A percentile compares a stretch with the other conserved stretches of the same genome.
Evolutionary conservation across 2,797 vertebrate species (phyloP).

Genomic region (Calcarius lapponicus): DNA sequence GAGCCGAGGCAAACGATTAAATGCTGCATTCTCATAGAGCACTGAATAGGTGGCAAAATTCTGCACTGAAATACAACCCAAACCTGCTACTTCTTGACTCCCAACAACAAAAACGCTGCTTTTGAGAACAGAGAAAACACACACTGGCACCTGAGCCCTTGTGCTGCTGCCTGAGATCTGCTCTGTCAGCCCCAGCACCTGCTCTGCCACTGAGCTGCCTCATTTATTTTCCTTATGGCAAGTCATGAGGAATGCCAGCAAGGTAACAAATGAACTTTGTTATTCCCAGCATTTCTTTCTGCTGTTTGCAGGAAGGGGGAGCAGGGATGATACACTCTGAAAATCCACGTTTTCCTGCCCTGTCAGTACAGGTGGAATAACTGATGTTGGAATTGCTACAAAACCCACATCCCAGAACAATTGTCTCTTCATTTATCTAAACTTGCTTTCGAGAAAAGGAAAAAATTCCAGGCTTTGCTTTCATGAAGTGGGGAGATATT

Average conservation of each 20-base stretch:
- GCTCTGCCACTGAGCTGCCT: background rate
- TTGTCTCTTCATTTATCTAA: background rate
- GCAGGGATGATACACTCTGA: background rate
- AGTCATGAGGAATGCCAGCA: background rate
- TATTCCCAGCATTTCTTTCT: background rate
- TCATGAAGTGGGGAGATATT: background rate
- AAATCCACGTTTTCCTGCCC: background rate
- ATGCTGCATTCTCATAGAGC: background rate
- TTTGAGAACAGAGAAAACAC: background rate
- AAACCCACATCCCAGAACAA: background rate
- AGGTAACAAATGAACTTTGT: background rate
- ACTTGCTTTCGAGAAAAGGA: background rate
- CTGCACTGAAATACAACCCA: background rate
- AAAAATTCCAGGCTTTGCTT: background rate
- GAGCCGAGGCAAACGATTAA: accelerated
- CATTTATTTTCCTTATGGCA: background rate
- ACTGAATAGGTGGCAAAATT: background rate
- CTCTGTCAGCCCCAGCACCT: background rate
- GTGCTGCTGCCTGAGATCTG: background rate
- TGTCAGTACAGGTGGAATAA: background rate
- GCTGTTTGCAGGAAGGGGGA: background rate
- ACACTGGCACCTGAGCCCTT: background rate
- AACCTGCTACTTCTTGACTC: background rate
- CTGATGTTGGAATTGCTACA: background rate
- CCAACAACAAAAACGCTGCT: background rate